Percentiles rank a stretch among this genome's conserved stretches.
Evolutionary conservation across 2,888 invertebrate genomes (phyloP).

Genomic region (Drosophila incognita): DNA sequence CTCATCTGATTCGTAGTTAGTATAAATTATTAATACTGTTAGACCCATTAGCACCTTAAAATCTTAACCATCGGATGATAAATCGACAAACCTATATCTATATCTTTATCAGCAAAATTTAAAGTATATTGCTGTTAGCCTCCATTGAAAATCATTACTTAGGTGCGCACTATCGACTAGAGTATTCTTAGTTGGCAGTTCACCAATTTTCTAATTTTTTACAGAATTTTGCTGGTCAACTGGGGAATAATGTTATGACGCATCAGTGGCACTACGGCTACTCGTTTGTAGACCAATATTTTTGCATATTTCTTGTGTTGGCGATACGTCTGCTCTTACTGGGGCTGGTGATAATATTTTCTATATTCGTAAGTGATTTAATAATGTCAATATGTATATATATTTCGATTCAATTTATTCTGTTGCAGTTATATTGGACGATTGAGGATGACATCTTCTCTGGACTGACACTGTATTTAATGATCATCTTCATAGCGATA

Average conservation of each 20-base stretch:
- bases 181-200: not conserved
- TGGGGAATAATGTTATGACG: conserved; percentile 64
- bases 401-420: not conserved
- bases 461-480: conserved; percentile 9
- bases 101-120: not conserved
- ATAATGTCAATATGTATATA: not conserved
- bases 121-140: too few relatives aligned
- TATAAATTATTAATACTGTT: too few relatives aligned
- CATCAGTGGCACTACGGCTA: conserved; percentile 79
- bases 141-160: too few relatives aligned
- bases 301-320: conserved; percentile 59
- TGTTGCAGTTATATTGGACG: conserved; percentile 50
- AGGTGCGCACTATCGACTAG: too few relatives aligned
- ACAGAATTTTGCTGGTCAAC: conserved; percentile 68
- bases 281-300: conserved; percentile 57
- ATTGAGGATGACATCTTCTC: conserved; percentile 10
- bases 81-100: not conserved
- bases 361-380: conserved; percentile 53
- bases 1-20: not conserved
- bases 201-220: not conserved
- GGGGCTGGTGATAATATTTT: conserved; percentile 44
- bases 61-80: too few relatives aligned
- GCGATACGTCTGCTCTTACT: conserved; percentile 63
- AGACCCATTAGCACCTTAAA: too few relatives aligned
- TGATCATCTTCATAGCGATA: conserved; percentile 52